Conservation (phyloP, 2,888 invertebrate genomes). For the Agrochola macilenta region DNA sequence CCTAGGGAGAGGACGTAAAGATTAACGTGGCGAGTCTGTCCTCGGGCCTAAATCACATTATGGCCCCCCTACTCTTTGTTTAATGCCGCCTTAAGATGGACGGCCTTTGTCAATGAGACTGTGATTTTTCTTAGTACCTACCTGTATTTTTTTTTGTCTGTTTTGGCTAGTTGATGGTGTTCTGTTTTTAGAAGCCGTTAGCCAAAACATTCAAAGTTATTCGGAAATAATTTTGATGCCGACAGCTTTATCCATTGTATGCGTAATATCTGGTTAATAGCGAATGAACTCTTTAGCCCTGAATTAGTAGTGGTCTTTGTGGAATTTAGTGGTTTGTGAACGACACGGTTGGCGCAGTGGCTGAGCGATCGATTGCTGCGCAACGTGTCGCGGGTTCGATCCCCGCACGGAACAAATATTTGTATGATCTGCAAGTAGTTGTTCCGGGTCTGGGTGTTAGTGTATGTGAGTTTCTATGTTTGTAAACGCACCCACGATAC, state of each 20-base stretch:
- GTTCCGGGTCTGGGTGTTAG: no score
- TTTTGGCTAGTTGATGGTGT: slow-evolving; percentile 17
- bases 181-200: not conserved
- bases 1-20: slow-evolving; percentile 82
- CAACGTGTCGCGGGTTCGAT: no score
- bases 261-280: not conserved
- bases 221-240: not conserved
- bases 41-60: slow-evolving; percentile 88
- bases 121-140: slow-evolving; percentile 73
- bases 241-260: not conserved
- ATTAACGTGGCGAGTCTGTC: slow-evolving; percentile 87
- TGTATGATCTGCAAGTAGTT: no score
- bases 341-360: no score
- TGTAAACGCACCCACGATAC: no score
- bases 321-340: no score
- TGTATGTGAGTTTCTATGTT: no score
- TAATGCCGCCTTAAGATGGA: slow-evolving; percentile 81
- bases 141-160: slow-evolving; percentile 50
- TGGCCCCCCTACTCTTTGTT: slow-evolving; percentile 80
- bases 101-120: slow-evolving; percentile 72
- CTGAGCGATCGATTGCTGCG: no score
- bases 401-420: no score
- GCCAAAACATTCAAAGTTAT: not conserved
- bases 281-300: not conserved
- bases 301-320: not conserved